phyloP scores from a whole-genome alignment of 2,888 invertebrate species.

The Tricholauxania praeusta region DNA sequence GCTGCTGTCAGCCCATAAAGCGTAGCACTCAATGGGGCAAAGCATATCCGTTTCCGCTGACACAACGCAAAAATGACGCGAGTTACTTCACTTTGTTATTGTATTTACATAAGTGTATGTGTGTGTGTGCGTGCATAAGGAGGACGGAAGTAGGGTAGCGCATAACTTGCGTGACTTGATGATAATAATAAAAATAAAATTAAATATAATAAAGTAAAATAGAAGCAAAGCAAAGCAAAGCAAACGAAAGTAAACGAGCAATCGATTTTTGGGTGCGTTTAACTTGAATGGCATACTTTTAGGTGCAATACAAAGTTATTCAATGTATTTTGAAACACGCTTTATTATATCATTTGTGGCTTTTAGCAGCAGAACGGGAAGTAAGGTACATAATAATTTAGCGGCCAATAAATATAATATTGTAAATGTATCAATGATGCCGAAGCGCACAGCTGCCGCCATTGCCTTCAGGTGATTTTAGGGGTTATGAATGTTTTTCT shows the following conservation, averaged over 20 bases:
- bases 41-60: constrained; percentile 20
- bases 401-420: constrained; percentile 11
- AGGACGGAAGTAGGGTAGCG: too few relatives aligned
- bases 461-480: background rate
- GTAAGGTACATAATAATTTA: constrained; percentile 12
- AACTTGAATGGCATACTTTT: constrained; percentile 15
- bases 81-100: too few relatives aligned
- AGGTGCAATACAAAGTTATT: constrained; percentile 17
- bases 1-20: background rate
- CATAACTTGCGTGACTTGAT: constrained; percentile 7
- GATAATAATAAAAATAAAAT: background rate
- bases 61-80: background rate
- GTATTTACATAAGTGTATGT: too few relatives aligned
- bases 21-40: constrained; percentile 22
- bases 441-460: background rate
- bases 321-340: background rate
- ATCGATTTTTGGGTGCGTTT: constrained; percentile 19
- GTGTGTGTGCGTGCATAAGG: too few relatives aligned
- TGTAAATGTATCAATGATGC: background rate
- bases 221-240: background rate
- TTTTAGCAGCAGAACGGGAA: background rate
- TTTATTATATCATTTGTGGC: too few relatives aligned
- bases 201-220: background rate
- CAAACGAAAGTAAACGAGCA: constrained; percentile 1
- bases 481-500: background rate